Percentiles rank a stretch among this genome's conserved stretches.
Evolutionary conservation across 2,113 vertebrate genomes (phyloP).

Genomic region (Chaetodon trifascialis): DNA sequence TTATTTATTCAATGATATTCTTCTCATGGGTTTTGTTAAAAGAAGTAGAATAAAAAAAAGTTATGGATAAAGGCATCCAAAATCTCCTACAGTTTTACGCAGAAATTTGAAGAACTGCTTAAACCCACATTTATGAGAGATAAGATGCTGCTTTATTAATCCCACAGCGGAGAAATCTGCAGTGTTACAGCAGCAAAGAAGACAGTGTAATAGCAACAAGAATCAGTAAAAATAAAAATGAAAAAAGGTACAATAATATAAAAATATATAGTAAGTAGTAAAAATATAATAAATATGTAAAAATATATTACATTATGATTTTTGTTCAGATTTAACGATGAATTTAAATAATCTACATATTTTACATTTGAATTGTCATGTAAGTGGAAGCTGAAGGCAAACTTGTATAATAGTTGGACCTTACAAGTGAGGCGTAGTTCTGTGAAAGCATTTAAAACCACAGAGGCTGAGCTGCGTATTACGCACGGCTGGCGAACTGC

Average conservation of each 20-base stretch:
- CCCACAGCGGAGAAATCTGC: too few relatives aligned
- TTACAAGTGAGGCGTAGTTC: not conserved
- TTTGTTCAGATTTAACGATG: too few relatives aligned
- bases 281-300: too few relatives aligned
- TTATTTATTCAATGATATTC: not conserved
- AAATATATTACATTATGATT: too few relatives aligned
- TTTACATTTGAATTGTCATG: too few relatives aligned
- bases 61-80: not conserved
- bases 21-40: not conserved
- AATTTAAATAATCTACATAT: too few relatives aligned
- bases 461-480: not conserved
- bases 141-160: too few relatives aligned
- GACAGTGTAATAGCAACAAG: too few relatives aligned
- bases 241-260: too few relatives aligned
- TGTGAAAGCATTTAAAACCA: not conserved
- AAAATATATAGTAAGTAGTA: too few relatives aligned
- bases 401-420: not conserved
- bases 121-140: not conserved
- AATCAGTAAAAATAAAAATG: too few relatives aligned
- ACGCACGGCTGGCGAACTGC: conserved; percentile 26
- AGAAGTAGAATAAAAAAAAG: not conserved
- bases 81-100: not conserved
- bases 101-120: not conserved
- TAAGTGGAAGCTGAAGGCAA: not conserved
- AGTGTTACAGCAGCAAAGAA: too few relatives aligned